These are phyloP conservation scores for Meiosimyza platycephala DNA, from an alignment of 2,888 invertebrate species.

Conservation along the genomic window DNA sequence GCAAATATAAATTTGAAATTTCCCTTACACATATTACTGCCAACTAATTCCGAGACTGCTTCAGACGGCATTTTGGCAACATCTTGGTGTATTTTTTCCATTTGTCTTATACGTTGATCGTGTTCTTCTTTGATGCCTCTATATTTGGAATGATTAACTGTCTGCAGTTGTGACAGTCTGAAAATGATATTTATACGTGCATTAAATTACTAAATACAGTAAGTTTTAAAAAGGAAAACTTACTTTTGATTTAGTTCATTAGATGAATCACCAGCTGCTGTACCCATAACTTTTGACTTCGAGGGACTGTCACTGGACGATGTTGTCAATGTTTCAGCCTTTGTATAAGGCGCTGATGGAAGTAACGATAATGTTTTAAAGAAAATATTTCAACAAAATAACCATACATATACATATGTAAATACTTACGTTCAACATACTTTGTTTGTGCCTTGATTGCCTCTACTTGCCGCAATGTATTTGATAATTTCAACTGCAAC, in stretches of 20 bases:
- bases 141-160: slow-evolving; percentile 80
- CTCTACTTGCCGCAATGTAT: slow-evolving; percentile 81
- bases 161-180: slow-evolving; percentile 75
- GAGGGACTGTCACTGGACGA: slow-evolving; percentile 17
- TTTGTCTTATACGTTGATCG: slow-evolving; percentile 79
- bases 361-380: neutral
- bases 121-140: slow-evolving; percentile 81
- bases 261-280: slow-evolving; percentile 46
- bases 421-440: slow-evolving; percentile 53
- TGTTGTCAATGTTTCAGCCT: neutral
- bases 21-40: slow-evolving; percentile 79
- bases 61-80: slow-evolving; percentile 79
- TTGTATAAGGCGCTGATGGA: slow-evolving; percentile 14
- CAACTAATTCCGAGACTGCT: slow-evolving; percentile 78
- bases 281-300: slow-evolving; percentile 36
- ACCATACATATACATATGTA: too few relatives aligned
- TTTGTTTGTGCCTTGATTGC: slow-evolving; percentile 62
- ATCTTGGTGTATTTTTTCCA: slow-evolving; percentile 80
- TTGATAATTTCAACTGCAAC: slow-evolving; percentile 83
- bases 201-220: neutral
- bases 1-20: neutral
- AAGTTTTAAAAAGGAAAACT: slow-evolving; percentile 21
- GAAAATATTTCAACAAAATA: too few relatives aligned
- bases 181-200: slow-evolving; percentile 1
- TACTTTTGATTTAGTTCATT: slow-evolving; percentile 63